Evolutionary conservation across 2,113 vertebrate genomes (phyloP).

Genomic region (Hippocampus guttulatus): DNA sequence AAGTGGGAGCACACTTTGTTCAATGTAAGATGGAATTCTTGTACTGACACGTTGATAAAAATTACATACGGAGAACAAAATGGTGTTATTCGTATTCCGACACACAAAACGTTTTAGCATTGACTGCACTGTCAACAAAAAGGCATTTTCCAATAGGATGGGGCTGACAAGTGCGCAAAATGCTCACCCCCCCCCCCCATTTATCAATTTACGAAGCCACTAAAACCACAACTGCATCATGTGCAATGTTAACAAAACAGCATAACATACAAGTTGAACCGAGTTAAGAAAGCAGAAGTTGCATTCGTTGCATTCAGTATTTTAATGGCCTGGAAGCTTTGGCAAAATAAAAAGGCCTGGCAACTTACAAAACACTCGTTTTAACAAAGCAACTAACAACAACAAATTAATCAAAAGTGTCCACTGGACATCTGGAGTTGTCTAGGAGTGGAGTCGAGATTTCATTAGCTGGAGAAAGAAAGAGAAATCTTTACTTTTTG

Average conservation of each 20-base stretch:
- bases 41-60: not conserved
- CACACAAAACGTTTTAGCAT: too few relatives aligned
- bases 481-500: not conserved
- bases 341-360: not conserved
- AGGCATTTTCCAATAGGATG: too few relatives aligned
- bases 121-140: too few relatives aligned
- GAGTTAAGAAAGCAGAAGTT: not conserved
- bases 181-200: not conserved
- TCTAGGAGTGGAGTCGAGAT: not conserved
- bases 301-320: not conserved
- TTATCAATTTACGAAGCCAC: not conserved
- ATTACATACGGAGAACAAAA: not conserved
- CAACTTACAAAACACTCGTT: conserved; percentile 38
- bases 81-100: not conserved
- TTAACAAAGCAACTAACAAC: conserved; percentile 31
- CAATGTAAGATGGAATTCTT: not conserved
- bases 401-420: not conserved
- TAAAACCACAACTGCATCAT: not conserved
- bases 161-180: not conserved
- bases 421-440: not conserved
- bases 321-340: conserved; percentile 42
- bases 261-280: not conserved
- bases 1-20: not conserved
- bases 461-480: conserved; percentile 43
- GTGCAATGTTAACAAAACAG: not conserved